Evolutionary conservation across 2,113 vertebrate species (phyloP), one percentile per base, ranked within the genome.

Genomic region (Hymenochirus boettgeri): DNA sequence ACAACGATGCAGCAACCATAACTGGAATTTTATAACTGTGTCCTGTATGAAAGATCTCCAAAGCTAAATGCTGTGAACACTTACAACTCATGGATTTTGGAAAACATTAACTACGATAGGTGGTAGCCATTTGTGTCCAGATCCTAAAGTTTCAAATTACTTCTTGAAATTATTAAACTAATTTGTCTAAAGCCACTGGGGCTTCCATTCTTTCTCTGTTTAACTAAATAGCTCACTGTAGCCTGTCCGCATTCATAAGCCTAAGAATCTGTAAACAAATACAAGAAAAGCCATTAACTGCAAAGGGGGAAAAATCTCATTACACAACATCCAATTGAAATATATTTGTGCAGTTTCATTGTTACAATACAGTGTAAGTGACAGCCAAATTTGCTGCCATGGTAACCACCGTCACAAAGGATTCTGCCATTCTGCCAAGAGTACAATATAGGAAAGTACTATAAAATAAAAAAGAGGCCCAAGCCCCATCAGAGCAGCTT

Each of bases 351-450:
- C 57, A 23, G 25, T 33, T 52, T 31, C 57, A 69, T 69, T 69
- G 65, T 60, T 69, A 69, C 65, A 60, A 59, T 69, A 59, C 57
- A 69, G 65, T 53, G 25, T 69, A 69, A 69, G 65, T 69, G 65
- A 59, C 65, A 53, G 57, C 37, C 65, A 69, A 69, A 69, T 69
- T 53, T 69, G 65, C 59, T 53, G 45, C 65, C 56, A 60, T 15
- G 56, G 65, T 22, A 60, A 69, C 65, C 65, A 60, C 65, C 45
- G 65, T 60, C 48, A 69, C 65, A 45, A n/a, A n/a, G n/a, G n/a
- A n/a, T n/a, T n/a, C n/a, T n/a, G n/a, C n/a, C n/a, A n/a, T n/a
- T n/a, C 51, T 58, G 31, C 45, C 39, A 24, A 21, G 35, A 46
- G 27, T 21, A 17, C 29, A 18, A 58, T 54, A 37, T 25, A 54